phyloP scores from a whole-genome alignment of 2,797 vertebrate genomes.

The Phoeniculus purpureus region DNA sequence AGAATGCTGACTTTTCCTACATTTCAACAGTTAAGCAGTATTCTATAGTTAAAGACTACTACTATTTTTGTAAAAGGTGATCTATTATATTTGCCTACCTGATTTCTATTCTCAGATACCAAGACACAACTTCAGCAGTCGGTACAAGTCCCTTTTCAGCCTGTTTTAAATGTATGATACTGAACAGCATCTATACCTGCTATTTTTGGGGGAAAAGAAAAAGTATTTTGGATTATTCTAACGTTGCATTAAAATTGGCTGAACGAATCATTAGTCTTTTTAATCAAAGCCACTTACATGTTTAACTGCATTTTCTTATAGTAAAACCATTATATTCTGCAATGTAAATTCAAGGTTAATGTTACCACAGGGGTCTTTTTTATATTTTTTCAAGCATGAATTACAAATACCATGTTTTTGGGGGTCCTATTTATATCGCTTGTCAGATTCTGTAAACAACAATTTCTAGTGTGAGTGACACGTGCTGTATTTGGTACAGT shows the following conservation, averaged over 20 bases:
- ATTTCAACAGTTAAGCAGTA: conserved; percentile 83
- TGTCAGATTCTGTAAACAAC: conserved; percentile 69
- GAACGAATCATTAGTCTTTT: conserved; percentile 74
- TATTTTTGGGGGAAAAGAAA: conserved; percentile 75
- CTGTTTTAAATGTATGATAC: conserved; percentile 75
- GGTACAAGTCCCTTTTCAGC: conserved; percentile 80
- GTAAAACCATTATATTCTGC: conserved; percentile 76
- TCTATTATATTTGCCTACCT: conserved; percentile 79
- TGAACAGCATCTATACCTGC: conserved; percentile 76
- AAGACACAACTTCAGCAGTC: conserved; percentile 79
- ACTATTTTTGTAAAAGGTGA: conserved; percentile 85
- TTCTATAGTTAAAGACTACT: conserved; percentile 86
- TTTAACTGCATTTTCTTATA: conserved; percentile 79
- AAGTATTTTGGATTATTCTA: conserved; percentile 81
- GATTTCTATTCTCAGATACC: conserved; percentile 76
- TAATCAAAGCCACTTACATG: conserved; percentile 76
- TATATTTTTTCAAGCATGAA: conserved; percentile 75
- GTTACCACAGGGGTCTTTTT: conserved; percentile 68
- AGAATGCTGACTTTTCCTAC: conserved; percentile 83
- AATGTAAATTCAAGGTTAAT: conserved; percentile 70
- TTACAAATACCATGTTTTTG: conserved; percentile 57
- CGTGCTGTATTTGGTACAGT: conserved; percentile 66
- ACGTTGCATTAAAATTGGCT: conserved; percentile 79
- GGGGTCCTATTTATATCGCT: conserved; percentile 69
- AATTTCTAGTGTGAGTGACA: conserved; percentile 55